phyloP scores from a whole-genome alignment of 2,888 invertebrate genomes.

The Apantesis nais region DNA sequence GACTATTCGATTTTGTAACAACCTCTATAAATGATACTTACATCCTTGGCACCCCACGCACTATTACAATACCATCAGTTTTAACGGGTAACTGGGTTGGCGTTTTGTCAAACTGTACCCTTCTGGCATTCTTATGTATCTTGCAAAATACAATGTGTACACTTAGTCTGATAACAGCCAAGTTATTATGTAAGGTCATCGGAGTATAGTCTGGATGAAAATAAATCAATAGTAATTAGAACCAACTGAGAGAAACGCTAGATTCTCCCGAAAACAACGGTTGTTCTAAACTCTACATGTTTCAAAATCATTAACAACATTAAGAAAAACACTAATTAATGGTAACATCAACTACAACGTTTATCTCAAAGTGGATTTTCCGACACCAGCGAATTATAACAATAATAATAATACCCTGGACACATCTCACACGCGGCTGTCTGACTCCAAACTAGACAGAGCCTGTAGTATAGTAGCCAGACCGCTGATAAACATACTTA shows the following conservation, averaged over 20 bases:
- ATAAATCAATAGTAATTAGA: constrained; percentile 71
- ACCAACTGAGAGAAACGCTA: constrained; percentile 70
- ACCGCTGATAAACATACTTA: too few species aligned
- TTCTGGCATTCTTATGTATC: constrained; percentile 32
- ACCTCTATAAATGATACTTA: constrained; percentile 43
- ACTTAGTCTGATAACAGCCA: constrained; percentile 65
- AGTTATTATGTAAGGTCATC: constrained; percentile 62
- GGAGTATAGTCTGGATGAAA: constrained; percentile 72
- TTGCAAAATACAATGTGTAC: constrained; percentile 52
- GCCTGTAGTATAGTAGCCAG: too few species aligned
- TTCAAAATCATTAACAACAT: neutral
- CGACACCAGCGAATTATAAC: too few species aligned
- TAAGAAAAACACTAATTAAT: neutral
- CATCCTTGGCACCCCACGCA: constrained; percentile 74
- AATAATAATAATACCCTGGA: too few species aligned
- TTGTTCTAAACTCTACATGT: constrained; percentile 70
- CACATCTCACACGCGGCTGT: too few species aligned
- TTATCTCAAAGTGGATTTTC: too few species aligned
- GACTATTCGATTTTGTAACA: neutral
- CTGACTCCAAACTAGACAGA: too few species aligned
- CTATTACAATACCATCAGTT: constrained; percentile 64
- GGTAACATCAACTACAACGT: too few species aligned
- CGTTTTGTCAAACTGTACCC: constrained; percentile 62
- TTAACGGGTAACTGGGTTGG: constrained; percentile 49
- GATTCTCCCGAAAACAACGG: constrained; percentile 73